A percentile compares a stretch with the other conserved stretches of the same genome.
phyloP scores from a whole-genome alignment of 2,797 vertebrate genomes.

The Chloroceryle amazona region DNA sequence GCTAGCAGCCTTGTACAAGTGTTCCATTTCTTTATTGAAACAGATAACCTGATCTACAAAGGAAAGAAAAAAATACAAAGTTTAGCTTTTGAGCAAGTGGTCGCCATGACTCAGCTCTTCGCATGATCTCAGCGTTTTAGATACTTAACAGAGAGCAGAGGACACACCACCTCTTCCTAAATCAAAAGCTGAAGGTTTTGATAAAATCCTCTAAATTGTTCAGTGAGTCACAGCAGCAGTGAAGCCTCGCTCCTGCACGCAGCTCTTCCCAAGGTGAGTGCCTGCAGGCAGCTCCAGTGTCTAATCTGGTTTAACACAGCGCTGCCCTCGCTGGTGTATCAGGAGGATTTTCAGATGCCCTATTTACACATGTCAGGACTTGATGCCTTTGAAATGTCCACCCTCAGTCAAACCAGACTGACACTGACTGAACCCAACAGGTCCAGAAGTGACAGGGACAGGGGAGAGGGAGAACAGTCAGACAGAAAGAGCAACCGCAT shows the following conservation, averaged over 20 bases:
- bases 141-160: background rate
- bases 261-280: background rate
- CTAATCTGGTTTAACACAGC: background rate
- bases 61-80: background rate
- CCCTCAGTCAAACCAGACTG: background rate
- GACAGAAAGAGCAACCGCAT: background rate
- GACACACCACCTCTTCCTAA: background rate
- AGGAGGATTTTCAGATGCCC: background rate
- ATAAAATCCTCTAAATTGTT: background rate
- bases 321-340: rapidly evolving
- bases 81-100: background rate
- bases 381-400: background rate
- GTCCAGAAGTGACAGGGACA: background rate
- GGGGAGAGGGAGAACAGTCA: background rate
- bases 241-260: background rate
- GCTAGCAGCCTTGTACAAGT: background rate
- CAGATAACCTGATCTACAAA: background rate
- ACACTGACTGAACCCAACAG: background rate
- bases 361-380: background rate
- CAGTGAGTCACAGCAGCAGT: background rate
- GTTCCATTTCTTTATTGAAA: background rate
- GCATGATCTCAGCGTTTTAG: background rate
- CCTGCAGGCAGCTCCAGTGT: background rate
- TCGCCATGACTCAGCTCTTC: background rate
- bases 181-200: background rate